Conservation (phyloP, 2,113 vertebrate species). For the Bubalus kerabau region DNA sequence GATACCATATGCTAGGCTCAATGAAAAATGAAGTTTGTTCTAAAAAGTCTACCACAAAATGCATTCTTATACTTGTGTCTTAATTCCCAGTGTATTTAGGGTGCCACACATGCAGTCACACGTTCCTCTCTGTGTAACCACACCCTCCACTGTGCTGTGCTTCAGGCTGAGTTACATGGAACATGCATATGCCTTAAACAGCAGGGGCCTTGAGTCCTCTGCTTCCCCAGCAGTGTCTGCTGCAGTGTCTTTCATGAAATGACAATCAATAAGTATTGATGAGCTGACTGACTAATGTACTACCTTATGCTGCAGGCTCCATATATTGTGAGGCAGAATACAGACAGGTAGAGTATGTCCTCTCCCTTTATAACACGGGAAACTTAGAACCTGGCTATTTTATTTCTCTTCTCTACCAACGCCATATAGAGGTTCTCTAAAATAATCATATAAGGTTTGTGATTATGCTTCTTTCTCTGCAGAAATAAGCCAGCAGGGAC, state of each 20-base stretch:
- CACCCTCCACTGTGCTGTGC: neutral
- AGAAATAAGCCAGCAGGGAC: neutral
- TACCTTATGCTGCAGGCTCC: neutral
- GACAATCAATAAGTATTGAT: neutral
- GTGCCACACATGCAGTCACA: accelerated
- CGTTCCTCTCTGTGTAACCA: neutral
- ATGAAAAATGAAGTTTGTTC: neutral
- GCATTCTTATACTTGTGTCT: neutral
- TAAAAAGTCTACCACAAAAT: neutral
- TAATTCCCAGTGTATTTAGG: neutral
- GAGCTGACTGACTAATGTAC: neutral
- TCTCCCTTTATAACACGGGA: accelerated
- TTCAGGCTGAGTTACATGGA: neutral
- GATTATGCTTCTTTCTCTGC: neutral
- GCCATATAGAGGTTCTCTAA: neutral
- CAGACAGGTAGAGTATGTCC: neutral
- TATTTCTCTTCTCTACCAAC: neutral
- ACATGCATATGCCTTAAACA: accelerated
- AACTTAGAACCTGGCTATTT: neutral
- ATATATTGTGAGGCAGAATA: neutral
- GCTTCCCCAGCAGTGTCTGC: accelerated
- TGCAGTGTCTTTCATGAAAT: neutral
- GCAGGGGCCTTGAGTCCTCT: neutral
- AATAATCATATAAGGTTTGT: too few species aligned
- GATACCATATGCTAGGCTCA: neutral